Base-by-base conservation (phyloP, 2,113 vertebrate species). In the Saccopteryx bilineata region DNA sequence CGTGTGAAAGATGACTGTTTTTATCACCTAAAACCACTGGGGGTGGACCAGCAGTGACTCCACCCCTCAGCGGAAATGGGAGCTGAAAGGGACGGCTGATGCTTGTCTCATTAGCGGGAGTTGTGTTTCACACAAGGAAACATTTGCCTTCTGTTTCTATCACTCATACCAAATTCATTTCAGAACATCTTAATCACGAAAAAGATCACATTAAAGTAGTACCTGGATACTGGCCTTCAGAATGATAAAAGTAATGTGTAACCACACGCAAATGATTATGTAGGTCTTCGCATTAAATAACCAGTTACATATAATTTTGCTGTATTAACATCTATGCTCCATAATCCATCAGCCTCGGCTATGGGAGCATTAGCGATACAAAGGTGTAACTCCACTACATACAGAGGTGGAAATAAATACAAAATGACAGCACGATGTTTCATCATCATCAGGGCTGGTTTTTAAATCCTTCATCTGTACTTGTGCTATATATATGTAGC, bases 111-210 rank as follows among this genome's bases (percentile, higher is more conserved):
- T 61, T 24, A 61, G 24, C 10, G 15, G 19, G 54, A 96, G 76
- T 0, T 82, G 60, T 95, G n/a, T 33, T 94, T 84, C 28, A 78
- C 3, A 86, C 24, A 66, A 60, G 26, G 63, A 97, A 96, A 96
- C 31, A 81, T 28, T 48, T 48, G 58, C 23, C n/a, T 75, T 76
- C 78, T 83, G 24, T 92, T 80, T 75, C 78, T 68, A 33, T 21
- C 76, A 56, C 12, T 63, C 58, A 75, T 18, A 61, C 26, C 39
- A 84, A 28, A 56, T 26, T 28, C 24, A 90, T 33, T 75, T 88
- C 52, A 72, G 52, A 88, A 61, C 31, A 71, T 14, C 61, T 60
- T 85, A 81, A 39, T 60, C 28, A 69, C 33, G 50, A 31, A 75
- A 74, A 93, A 56, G 63, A 79, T 76, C n/a, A 76, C 39, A 87